A percentile compares a stretch with the other conserved stretches of the same genome.
phyloP scores from a whole-genome alignment of 2,888 invertebrate species.

The Perithous albicinctus region DNA sequence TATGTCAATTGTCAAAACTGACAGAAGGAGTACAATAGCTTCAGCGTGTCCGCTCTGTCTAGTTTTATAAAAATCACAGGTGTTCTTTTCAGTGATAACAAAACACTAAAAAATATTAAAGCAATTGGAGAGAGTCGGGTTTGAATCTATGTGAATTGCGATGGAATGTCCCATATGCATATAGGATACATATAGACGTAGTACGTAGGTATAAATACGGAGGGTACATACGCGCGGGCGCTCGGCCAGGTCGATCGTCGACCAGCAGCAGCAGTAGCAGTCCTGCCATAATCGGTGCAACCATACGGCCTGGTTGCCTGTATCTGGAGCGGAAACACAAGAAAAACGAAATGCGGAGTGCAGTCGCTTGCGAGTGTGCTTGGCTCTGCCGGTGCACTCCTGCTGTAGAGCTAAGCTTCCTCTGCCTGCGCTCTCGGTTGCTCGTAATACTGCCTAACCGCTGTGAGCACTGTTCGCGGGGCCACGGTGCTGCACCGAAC shows the following conservation, averaged over 20 bases:
- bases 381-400: slow-evolving; percentile 52
- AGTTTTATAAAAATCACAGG: no score
- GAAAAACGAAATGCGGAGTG: slow-evolving; percentile 78
- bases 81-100: no score
- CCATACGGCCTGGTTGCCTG: slow-evolving; percentile 79
- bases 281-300: slow-evolving; percentile 73
- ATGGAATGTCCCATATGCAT: no score
- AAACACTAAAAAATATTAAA: no score
- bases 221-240: slow-evolving; percentile 42
- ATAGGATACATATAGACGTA: slow-evolving; percentile 4
- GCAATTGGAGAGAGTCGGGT: no score
- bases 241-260: slow-evolving; percentile 27
- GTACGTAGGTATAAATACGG: slow-evolving; percentile 24
- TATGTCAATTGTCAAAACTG: no score
- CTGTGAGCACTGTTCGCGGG: slow-evolving; percentile 42
- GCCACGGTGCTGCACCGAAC: slow-evolving; percentile 33
- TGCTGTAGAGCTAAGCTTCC: slow-evolving; percentile 13
- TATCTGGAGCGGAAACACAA: slow-evolving; percentile 83
- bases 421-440: slow-evolving; percentile 42
- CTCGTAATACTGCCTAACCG: slow-evolving; percentile 63
- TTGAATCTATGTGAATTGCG: no score
- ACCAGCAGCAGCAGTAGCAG: slow-evolving; percentile 65
- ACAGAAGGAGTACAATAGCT: no score
- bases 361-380: slow-evolving; percentile 17
- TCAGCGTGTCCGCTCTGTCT: no score